phyloP scores from a whole-genome alignment of 2,797 vertebrate species.

The Pseudopleuronectes americanus region DNA sequence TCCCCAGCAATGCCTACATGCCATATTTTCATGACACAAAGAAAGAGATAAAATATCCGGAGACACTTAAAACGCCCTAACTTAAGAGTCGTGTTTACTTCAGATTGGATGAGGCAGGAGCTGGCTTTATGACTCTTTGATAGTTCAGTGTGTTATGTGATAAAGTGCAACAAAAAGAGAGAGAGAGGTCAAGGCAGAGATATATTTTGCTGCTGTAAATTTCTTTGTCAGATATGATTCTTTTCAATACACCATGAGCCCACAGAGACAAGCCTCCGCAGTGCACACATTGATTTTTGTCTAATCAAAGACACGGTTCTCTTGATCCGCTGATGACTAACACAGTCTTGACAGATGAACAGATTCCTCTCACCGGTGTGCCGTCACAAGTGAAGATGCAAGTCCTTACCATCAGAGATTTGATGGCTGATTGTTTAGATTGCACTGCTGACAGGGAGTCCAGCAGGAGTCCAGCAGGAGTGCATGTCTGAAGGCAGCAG shows the following conservation, averaged over 20 bases:
- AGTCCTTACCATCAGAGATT: conserved; percentile 49
- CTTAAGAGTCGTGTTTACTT: conserved; percentile 42
- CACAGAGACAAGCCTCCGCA: conserved; percentile 71
- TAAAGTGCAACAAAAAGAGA: conserved; percentile 36
- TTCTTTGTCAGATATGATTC: conserved; percentile 63
- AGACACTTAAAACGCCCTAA: conserved; percentile 49
- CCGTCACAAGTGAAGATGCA: conserved; percentile 46
- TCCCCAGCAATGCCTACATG: conserved; percentile 25
- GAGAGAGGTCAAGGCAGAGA: conserved; percentile 33
- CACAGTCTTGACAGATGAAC: conserved; percentile 67
- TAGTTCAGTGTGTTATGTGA: conserved; percentile 39
- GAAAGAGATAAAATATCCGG: conserved; percentile 9
- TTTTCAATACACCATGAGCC: conserved; percentile 60
- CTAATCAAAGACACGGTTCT: conserved; percentile 69
- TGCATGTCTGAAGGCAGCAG: conserved; percentile 31
- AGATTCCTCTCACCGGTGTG: conserved; percentile 44
- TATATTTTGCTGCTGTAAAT: conserved; percentile 59
- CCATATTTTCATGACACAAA: conserved; percentile 38
- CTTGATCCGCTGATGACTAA: conserved; percentile 71
- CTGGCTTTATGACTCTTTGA: conserved; percentile 23
- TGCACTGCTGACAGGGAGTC: conserved; percentile 45
- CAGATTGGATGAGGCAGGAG: background rate
- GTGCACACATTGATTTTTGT: conserved; percentile 70
- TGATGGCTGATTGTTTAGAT: conserved; percentile 53
- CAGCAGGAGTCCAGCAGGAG: conserved; percentile 40